phyloP scores from a whole-genome alignment of 2,113 vertebrate species.

The Panurus biarmicus region DNA sequence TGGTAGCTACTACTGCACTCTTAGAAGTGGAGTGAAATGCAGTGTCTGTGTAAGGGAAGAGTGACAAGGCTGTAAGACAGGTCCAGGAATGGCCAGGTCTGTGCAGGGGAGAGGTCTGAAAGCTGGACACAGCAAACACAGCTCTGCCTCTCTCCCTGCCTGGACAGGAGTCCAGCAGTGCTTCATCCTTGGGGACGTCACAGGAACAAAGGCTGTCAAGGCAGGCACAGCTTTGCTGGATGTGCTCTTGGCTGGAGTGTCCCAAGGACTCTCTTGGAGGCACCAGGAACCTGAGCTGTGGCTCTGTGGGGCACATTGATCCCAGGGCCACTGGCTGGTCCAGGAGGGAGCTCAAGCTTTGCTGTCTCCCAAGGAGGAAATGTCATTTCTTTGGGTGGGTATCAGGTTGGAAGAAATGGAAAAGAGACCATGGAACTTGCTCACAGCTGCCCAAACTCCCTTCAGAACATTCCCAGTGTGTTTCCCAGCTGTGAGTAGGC shows the following conservation, averaged over 20 bases:
- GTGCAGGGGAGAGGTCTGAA: not conserved
- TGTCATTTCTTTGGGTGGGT: not conserved
- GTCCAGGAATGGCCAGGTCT: not conserved
- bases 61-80: not conserved
- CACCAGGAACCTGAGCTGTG: not conserved
- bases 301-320: not conserved
- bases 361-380: not conserved
- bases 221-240: not conserved
- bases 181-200: not conserved
- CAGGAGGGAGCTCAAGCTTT: not conserved
- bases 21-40: not conserved
- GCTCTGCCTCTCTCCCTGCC: not conserved
- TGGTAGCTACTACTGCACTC: not conserved
- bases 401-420: not conserved
- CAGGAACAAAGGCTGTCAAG: not conserved
- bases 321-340: not conserved
- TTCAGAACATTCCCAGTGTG: not conserved
- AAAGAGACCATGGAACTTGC: not conserved
- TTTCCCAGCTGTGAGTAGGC: not conserved
- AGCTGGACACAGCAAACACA: not conserved
- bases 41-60: not conserved
- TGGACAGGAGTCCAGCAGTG: not conserved
- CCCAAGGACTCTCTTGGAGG: not conserved
- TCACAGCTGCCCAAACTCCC: not conserved
- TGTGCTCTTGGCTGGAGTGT: not conserved